phyloP scores from a whole-genome alignment of 2,888 invertebrate species.

The Eupithecia insigniata region DNA sequence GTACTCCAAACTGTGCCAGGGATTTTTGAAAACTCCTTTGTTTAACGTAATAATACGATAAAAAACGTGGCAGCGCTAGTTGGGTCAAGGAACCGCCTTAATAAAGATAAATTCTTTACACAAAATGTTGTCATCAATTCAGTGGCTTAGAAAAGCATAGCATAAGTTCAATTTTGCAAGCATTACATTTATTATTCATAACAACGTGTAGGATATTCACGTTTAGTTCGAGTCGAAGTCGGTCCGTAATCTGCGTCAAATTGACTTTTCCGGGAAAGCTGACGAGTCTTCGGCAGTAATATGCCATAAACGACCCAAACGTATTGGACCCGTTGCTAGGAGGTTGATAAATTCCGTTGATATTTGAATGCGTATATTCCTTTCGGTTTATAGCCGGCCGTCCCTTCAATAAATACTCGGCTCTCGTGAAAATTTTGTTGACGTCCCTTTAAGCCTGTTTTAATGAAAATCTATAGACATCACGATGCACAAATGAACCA shows the following conservation, averaged over 20 bases:
- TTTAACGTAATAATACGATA: too few relatives aligned
- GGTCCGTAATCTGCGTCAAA: slow-evolving; percentile 79
- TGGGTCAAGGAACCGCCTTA: too few relatives aligned
- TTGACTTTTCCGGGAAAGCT: slow-evolving; percentile 80
- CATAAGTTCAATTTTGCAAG: slow-evolving; percentile 40
- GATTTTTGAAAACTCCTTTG: too few relatives aligned
- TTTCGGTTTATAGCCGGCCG: slow-evolving; percentile 66
- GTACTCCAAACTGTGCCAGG: too few relatives aligned
- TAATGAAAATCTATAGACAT: slow-evolving; percentile 63
- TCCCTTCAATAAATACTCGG: slow-evolving; percentile 67
- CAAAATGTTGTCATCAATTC: slow-evolving; percentile 54
- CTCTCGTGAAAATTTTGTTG: slow-evolving; percentile 61
- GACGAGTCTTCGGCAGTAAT: slow-evolving; percentile 79
- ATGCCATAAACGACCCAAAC: slow-evolving; percentile 80
- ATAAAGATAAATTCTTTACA: background rate
- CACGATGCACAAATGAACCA: slow-evolving; percentile 49
- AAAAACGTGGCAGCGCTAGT: too few relatives aligned
- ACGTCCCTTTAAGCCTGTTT: slow-evolving; percentile 63
- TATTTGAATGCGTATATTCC: slow-evolving; percentile 81
- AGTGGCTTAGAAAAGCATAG: slow-evolving; percentile 32
- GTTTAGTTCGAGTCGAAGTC: slow-evolving; percentile 70
- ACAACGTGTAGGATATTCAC: slow-evolving; percentile 64
- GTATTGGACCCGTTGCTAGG: slow-evolving; percentile 75
- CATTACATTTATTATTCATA: slow-evolving; percentile 63
- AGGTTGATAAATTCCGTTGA: slow-evolving; percentile 80